Conservation (phyloP, 2,888 invertebrate genomes). For the Caenorhabditis becei region DNA sequence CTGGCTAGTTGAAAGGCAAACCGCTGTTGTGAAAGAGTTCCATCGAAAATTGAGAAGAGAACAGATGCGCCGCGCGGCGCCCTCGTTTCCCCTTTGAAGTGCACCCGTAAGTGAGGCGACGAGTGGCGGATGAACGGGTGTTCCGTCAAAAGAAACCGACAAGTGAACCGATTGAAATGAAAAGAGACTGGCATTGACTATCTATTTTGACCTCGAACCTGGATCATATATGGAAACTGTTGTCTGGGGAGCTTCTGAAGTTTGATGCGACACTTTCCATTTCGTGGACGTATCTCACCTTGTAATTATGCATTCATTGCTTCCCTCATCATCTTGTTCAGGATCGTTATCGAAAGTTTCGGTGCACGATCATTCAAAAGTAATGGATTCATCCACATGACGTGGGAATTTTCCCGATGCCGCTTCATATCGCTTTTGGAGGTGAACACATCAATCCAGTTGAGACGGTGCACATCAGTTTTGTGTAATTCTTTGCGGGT, state of each 20-base stretch:
- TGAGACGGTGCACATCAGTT: too few species aligned
- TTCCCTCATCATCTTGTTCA: not conserved
- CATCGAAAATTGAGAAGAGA: constrained; percentile 12
- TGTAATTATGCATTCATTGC: constrained; percentile 6
- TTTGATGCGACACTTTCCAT: not conserved
- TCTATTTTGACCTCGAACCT: not conserved
- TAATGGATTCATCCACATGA: not conserved
- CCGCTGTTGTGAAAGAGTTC: constrained; percentile 38
- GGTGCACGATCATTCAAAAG: not conserved
- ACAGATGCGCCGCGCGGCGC: constrained; percentile 37
- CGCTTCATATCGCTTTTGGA: not conserved
- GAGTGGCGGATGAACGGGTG: constrained; percentile 33
- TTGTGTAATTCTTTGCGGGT: constrained; percentile 1
- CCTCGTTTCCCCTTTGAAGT: constrained; percentile 38
- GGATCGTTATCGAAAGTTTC: constrained; percentile 22
- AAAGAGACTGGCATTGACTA: not conserved
- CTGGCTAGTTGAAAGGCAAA: constrained; percentile 8
- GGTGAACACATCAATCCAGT: not conserved
- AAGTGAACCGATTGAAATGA: constrained; percentile 20
- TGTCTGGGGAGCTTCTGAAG: not conserved
- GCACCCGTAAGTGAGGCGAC: constrained; percentile 12
- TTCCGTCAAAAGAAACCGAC: constrained; percentile 45
- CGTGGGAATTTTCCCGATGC: not conserved
- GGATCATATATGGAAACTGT: not conserved
- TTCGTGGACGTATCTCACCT: not conserved